Percentiles rank a stretch among this genome's conserved stretches.
Evolutionary conservation across 2,797 vertebrate genomes (phyloP).

Genomic region (Phoeniculus purpureus): DNA sequence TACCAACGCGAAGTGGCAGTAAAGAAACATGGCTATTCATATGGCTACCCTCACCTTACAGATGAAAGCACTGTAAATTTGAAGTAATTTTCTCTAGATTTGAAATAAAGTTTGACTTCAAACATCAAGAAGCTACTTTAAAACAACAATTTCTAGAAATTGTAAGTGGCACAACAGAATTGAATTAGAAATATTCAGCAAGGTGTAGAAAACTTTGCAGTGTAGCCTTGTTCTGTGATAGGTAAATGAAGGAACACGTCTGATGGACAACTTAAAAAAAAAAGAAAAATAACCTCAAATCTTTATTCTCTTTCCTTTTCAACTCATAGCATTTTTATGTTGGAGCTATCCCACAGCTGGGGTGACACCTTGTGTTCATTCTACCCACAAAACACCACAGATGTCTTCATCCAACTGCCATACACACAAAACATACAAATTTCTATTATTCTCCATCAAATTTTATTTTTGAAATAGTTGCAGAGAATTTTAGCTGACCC

Average conservation of each 20-base stretch:
- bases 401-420: background rate
- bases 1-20: background rate
- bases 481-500: background rate
- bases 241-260: background rate
- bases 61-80: background rate
- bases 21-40: background rate
- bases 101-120: background rate
- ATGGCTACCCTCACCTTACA: background rate
- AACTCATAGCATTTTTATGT: background rate
- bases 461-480: background rate
- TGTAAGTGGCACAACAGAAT: background rate
- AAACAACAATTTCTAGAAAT: background rate
- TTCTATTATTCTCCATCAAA: background rate
- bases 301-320: background rate
- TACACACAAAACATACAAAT: background rate
- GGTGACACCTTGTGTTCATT: constrained; percentile 38
- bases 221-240: background rate
- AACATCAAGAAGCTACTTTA: background rate
- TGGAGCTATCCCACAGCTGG: background rate
- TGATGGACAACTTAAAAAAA: background rate
- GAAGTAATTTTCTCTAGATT: no score
- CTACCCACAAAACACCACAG: background rate
- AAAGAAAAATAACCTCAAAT: background rate
- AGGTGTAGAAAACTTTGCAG: background rate
- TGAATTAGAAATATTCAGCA: background rate